These are phyloP conservation scores for Atrichornis clamosus DNA, from an alignment of 2,113 vertebrate species.

Conservation along the genomic window DNA sequence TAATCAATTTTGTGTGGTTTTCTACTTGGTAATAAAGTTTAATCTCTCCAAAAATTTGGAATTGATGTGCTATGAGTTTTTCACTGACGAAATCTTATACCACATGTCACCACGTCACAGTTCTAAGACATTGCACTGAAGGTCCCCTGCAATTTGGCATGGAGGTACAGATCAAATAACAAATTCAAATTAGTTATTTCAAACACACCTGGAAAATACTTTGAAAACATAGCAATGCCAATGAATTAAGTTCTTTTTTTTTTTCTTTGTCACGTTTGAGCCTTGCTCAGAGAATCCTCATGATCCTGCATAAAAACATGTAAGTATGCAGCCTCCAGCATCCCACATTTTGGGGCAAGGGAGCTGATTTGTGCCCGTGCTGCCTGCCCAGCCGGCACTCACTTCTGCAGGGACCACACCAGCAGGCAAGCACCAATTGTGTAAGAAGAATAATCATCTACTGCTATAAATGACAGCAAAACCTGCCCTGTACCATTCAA, in stretches of 20 bases:
- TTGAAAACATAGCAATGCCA: neutral
- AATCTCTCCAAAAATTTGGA: neutral
- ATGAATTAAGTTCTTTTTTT: neutral
- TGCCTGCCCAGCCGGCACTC: neutral
- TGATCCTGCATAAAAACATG: neutral
- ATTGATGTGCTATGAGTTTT: neutral
- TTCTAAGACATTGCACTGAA: neutral
- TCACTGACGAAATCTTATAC: neutral
- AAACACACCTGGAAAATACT: neutral
- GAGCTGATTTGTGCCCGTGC: fast-evolving
- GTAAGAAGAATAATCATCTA: neutral
- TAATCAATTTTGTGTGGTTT: neutral
- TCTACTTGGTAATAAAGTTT: neutral
- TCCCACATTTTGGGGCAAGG: neutral
- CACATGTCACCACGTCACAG: neutral
- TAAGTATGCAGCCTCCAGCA: neutral
- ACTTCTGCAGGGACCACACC: neutral
- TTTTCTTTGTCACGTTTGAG: neutral
- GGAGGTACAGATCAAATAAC: neutral
- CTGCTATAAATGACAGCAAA: neutral
- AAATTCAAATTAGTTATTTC: neutral
- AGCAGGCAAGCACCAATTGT: neutral
- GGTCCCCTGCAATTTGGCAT: neutral
- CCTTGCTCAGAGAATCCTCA: neutral
- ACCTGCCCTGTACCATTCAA: neutral